Evolutionary conservation across 1,140 invertebrate species (phyloP).

Genomic region (Drosophila athabasca): DNA sequence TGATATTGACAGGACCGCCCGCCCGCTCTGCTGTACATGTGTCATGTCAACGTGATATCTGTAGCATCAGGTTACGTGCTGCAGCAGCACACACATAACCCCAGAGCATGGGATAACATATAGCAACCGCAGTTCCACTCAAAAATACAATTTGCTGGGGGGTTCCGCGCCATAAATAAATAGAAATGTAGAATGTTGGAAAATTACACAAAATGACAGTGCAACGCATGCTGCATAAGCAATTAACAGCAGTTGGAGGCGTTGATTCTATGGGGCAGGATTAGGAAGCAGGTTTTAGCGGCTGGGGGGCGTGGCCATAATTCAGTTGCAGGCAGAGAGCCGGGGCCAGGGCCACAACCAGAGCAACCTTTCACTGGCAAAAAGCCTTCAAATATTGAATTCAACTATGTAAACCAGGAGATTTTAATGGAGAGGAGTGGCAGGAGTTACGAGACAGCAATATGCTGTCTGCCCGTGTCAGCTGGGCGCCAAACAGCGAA

Average conservation of each 20-base stretch:
- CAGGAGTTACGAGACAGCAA: slow-evolving; percentile 29
- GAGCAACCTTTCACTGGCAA: slow-evolving; percentile 23
- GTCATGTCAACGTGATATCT: not conserved
- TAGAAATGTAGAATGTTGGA: slow-evolving; percentile 54
- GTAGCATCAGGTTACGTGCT: too few species aligned
- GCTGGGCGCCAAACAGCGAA: slow-evolving; percentile 57
- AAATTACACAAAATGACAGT: slow-evolving; percentile 65
- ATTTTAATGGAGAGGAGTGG: slow-evolving; percentile 19
- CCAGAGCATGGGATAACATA: slow-evolving; percentile 1
- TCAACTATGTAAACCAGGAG: slow-evolving; percentile 57
- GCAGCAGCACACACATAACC: slow-evolving; percentile 20
- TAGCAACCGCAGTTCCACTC: slow-evolving; percentile 6
- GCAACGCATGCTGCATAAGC: slow-evolving; percentile 68
- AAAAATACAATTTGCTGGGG: slow-evolving; percentile 35
- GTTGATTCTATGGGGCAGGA: slow-evolving; percentile 27
- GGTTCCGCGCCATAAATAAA: slow-evolving; percentile 41
- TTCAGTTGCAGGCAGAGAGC: slow-evolving; percentile 45
- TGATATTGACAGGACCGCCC: slow-evolving; percentile 3
- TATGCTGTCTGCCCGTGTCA: slow-evolving; percentile 69
- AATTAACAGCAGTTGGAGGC: slow-evolving; percentile 63
- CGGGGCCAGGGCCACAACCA: slow-evolving; percentile 18
- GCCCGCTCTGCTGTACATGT: not conserved
- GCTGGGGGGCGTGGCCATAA: slow-evolving; percentile 45
- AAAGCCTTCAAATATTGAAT: slow-evolving; percentile 66
- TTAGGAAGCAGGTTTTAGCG: not conserved